Evolutionary conservation across 1,140 invertebrate genomes (phyloP).

Genomic region (Hyles vespertilio): DNA sequence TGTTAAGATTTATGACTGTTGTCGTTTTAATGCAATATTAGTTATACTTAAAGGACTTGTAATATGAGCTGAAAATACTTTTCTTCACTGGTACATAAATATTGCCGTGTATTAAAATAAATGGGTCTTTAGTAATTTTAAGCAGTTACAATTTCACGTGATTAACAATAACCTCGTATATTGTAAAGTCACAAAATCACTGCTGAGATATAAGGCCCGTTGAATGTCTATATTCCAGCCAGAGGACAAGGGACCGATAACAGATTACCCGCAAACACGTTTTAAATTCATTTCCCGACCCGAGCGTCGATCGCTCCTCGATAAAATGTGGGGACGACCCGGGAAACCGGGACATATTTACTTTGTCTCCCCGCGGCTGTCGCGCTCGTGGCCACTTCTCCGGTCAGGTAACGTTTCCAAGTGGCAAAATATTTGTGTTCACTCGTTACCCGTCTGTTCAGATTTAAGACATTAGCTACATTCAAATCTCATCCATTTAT

Average conservation of each 20-base stretch:
- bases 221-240: constrained; percentile 69
- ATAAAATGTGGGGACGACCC: constrained; percentile 71
- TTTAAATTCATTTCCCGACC: constrained; percentile 76
- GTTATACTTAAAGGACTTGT: no score
- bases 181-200: constrained; percentile 40
- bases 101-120: not conserved
- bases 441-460: constrained; percentile 54
- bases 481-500: constrained; percentile 37
- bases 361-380: constrained; percentile 62
- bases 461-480: constrained; percentile 59
- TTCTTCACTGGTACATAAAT: not conserved
- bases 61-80: not conserved
- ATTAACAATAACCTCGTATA: not conserved
- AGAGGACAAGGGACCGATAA: constrained; percentile 74
- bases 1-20: no score
- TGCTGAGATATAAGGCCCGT: constrained; percentile 44
- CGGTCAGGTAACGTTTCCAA: constrained; percentile 67
- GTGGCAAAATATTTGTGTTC: constrained; percentile 71
- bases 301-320: constrained; percentile 68
- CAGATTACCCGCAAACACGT: constrained; percentile 76
- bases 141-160: not conserved
- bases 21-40: no score
- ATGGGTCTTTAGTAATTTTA: not conserved
- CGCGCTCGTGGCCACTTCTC: constrained; percentile 61
- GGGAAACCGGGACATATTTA: constrained; percentile 72